Conservation (phyloP, 2,797 vertebrate genomes). For the Helostoma temminkii region DNA sequence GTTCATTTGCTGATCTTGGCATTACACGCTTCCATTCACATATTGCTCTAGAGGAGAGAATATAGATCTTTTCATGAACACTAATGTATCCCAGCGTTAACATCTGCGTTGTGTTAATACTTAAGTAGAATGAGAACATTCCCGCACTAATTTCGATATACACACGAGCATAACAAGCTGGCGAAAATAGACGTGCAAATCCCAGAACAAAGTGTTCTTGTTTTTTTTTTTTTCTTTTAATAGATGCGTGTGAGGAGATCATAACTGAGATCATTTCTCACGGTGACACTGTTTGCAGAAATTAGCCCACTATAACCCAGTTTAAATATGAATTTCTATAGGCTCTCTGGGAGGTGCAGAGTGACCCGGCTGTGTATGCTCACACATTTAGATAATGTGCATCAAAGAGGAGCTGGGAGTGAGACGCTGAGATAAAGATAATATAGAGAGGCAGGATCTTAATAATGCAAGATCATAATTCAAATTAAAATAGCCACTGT, state of each 20-base stretch:
- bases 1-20: conserved; percentile 50
- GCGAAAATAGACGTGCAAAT: conserved; percentile 24
- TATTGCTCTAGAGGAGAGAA: conserved; percentile 17
- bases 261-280: conserved; percentile 54
- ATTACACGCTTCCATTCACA: conserved; percentile 31
- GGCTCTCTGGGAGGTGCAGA: conserved; percentile 54
- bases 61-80: conserved; percentile 32
- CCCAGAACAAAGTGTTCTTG: conserved; percentile 24
- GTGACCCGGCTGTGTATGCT: conserved; percentile 58
- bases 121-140: conserved; percentile 34
- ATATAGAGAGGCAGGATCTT: not conserved
- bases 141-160: conserved; percentile 12
- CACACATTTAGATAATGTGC: conserved; percentile 58
- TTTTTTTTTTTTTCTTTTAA: conserved; percentile 12
- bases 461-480: conserved; percentile 35
- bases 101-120: conserved; percentile 51
- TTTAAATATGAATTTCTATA: conserved; percentile 55
- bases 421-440: conserved; percentile 10
- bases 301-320: conserved; percentile 50
- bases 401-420: conserved; percentile 35
- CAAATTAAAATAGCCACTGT: conserved; percentile 44
- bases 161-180: conserved; percentile 22
- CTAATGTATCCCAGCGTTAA: conserved; percentile 35
- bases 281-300: conserved; percentile 39
- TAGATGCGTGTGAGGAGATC: conserved; percentile 23